phyloP scores from a whole-genome alignment of 53 echinoderm and acorn worm genomes.

The Echinometra lucunter region DNA sequence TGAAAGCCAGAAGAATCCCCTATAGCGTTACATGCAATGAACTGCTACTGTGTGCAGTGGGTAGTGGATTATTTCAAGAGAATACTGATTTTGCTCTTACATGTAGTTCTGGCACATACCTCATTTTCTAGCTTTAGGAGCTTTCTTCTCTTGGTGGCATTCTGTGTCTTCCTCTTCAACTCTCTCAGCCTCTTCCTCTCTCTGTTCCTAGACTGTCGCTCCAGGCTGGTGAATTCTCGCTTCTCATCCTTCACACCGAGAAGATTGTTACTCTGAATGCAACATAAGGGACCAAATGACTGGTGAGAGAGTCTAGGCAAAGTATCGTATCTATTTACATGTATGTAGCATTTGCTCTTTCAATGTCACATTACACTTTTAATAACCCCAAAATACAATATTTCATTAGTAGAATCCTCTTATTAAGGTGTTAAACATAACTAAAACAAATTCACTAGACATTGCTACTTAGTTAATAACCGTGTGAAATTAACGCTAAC shows the following conservation, averaged over 20 bases:
- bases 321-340: background rate
- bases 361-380: too few relatives aligned
- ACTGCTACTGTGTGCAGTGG: too few relatives aligned
- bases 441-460: too few relatives aligned
- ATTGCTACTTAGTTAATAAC: background rate
- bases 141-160: slow-evolving; percentile 88
- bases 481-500: too few relatives aligned
- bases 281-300: background rate
- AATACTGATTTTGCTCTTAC: too few relatives aligned
- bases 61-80: too few relatives aligned
- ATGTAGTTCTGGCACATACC: slow-evolving; percentile 63
- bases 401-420: too few relatives aligned
- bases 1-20: too few relatives aligned
- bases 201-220: slow-evolving; percentile 82
- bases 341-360: too few relatives aligned
- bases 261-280: slow-evolving; percentile 80
- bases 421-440: too few relatives aligned
- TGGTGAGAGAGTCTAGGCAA: background rate
- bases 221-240: slow-evolving; percentile 79
- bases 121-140: slow-evolving; percentile 86
- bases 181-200: slow-evolving; percentile 84
- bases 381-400: too few relatives aligned
- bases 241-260: slow-evolving; percentile 72
- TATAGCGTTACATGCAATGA: too few relatives aligned
- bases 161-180: slow-evolving; percentile 86